Evolutionary conservation across 2,888 invertebrate species (phyloP), one percentile per base, ranked within the genome.

Genomic region (Penaeus monodon): DNA sequence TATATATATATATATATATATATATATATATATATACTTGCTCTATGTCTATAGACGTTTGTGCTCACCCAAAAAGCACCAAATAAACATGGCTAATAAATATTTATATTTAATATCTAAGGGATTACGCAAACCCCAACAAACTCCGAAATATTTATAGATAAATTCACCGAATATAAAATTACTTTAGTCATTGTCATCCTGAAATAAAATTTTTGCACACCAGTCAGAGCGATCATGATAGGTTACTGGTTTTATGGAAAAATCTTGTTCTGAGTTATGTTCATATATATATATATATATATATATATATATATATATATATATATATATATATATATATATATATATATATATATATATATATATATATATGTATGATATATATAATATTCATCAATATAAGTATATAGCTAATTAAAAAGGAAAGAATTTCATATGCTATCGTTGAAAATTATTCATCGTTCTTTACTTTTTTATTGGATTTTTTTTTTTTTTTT

Each of bases 231-330:
- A 24, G 70, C 12, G 33, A 70, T 27, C 70, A n/a, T 29, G 14
- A 27, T 24, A 33, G 33, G 33, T 70, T 24, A 38, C 33, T 0
- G 33, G 6, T 38, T 33, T 70, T 70, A 70, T 70, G 14, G 17
- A 70, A 27, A 70, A 70, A 70, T 2, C 70, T 22, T 24, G 70
- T 33, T 70, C n/a, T 33, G 70, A 70, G 33, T n/a, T 70, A 70
- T 27, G 20, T 27, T n/a, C 38, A 73, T 73, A 73, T 27, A 73
- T 73, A 73, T 73, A 73, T 27, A 73, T 73, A 73, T 73, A 73
- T 73, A 73, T 73, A 73, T 73, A 73, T 73, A 73, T 73, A 73
- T 73, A 73, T 73, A 27, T 73, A 73, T 68, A 68, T 68, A 68
- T 68, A 68, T 68, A 68, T 68, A 68, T 68, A 68, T 68, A 68